These are phyloP conservation scores for fruit fly (Drosophila melanogaster) DNA, from an alignment of 1,140 invertebrate genomes.

Conservation along the genomic window Release_6_plus_ISO1_MT NT_033777.3:25010501-25011000, in stretches of 20 bases:
- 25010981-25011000: too few species aligned
- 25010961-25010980: background rate
- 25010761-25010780: background rate
- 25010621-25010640: slow-evolving; percentile 26
- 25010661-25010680: slow-evolving; percentile 68
- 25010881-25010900: slow-evolving; percentile 58
- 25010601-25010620: slow-evolving; percentile 26
- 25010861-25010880: slow-evolving; percentile 83
- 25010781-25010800: slow-evolving; percentile 74
- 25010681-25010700: slow-evolving; percentile 40
- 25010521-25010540: slow-evolving; percentile 51
- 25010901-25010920: slow-evolving; percentile 4
- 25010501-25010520: slow-evolving; percentile 16
- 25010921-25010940: slow-evolving; percentile 60
- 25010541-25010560: slow-evolving; percentile 78
- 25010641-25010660: slow-evolving; percentile 71
- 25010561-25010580: slow-evolving; percentile 75
- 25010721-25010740: slow-evolving; percentile 15
- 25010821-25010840: slow-evolving; percentile 69
- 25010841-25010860: slow-evolving; percentile 75
- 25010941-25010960: slow-evolving; percentile 48
- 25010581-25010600: slow-evolving; percentile 73
- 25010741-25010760: background rate
- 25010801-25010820: slow-evolving; percentile 83
- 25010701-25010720: slow-evolving; percentile 34